Evolutionary conservation across 2,888 invertebrate genomes (phyloP).

Genomic region (Nomada fucata): DNA sequence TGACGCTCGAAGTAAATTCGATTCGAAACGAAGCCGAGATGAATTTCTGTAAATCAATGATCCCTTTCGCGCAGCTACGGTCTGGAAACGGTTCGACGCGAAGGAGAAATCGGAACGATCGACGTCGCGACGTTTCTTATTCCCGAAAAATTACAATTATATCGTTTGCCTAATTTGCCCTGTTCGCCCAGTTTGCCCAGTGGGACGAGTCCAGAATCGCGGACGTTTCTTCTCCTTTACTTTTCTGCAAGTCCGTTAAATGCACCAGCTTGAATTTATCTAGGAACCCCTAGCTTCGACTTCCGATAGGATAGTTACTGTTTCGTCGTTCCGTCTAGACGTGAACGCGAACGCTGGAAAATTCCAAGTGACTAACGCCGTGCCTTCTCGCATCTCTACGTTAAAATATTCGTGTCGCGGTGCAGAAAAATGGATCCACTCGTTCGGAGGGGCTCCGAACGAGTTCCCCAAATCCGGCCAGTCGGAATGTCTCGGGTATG

Average conservation of each 20-base stretch:
- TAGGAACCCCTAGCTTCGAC: not conserved
- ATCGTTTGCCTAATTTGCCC: too few relatives aligned
- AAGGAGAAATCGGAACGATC: not conserved
- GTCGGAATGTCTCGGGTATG: not conserved
- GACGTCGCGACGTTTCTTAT: too few relatives aligned
- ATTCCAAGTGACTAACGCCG: conserved; percentile 23
- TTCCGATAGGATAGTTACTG: too few relatives aligned
- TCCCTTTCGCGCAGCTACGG: too few relatives aligned
- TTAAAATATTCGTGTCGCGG: conserved; percentile 29
- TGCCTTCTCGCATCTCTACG: not conserved
- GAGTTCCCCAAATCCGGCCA: conserved; percentile 1
- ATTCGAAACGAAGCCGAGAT: not conserved
- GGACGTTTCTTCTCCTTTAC: too few relatives aligned
- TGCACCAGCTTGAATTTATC: conserved; percentile 1
- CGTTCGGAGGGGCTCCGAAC: not conserved
- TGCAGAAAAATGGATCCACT: conserved; percentile 21
- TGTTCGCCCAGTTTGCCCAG: too few relatives aligned
- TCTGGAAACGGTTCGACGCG: not conserved
- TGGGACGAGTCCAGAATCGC: too few relatives aligned
- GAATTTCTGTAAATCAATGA: conserved; percentile 30
- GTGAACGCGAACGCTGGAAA: not conserved
- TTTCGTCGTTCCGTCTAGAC: not conserved
- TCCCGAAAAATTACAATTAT: too few relatives aligned
- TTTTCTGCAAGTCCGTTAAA: not conserved
- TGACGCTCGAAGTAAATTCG: conserved; percentile 1